Percentiles rank a stretch among this genome's conserved stretches.
Evolutionary conservation across 1,140 invertebrate genomes (phyloP).

Genomic region (Scaptomyza hsui): DNA sequence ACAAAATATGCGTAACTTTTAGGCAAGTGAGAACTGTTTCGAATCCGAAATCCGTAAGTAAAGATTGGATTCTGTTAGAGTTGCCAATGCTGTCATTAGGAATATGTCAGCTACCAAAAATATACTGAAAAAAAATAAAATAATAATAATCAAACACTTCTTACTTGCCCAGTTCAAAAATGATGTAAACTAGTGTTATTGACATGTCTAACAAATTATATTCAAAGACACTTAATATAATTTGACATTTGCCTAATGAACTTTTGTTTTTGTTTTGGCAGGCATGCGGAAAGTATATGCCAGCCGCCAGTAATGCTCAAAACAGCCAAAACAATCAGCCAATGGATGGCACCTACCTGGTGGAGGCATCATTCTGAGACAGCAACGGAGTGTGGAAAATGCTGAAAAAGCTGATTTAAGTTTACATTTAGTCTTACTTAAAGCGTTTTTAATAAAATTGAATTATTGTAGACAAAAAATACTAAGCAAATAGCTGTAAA

Average conservation of each 20-base stretch:
- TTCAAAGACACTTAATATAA: too few species aligned
- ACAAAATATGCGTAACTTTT: too few species aligned
- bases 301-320: constrained; percentile 90
- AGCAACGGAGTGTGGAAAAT: constrained; percentile 20
- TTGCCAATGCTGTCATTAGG: too few species aligned
- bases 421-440: constrained; percentile 69
- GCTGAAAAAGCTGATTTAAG: constrained; percentile 53
- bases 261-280: constrained; percentile 68
- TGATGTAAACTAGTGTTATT: too few species aligned
- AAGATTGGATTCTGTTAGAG: too few species aligned
- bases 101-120: too few species aligned
- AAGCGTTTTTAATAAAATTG: constrained; percentile 76
- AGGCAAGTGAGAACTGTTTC: too few species aligned
- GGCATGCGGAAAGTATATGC: constrained; percentile 93
- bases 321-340: constrained; percentile 91
- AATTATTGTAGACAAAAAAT: constrained; percentile 65
- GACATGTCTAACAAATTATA: too few species aligned
- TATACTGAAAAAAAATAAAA: too few species aligned
- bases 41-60: too few species aligned
- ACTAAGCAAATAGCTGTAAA: constrained; percentile 39
- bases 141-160: too few species aligned
- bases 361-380: constrained; percentile 90
- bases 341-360: constrained; percentile 92
- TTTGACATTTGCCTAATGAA: constrained; percentile 33
- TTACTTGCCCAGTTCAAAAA: too few species aligned